Evolutionary conservation across 2,797 vertebrate genomes (phyloP).

Genomic region (Arrhamphus sclerolepis): DNA sequence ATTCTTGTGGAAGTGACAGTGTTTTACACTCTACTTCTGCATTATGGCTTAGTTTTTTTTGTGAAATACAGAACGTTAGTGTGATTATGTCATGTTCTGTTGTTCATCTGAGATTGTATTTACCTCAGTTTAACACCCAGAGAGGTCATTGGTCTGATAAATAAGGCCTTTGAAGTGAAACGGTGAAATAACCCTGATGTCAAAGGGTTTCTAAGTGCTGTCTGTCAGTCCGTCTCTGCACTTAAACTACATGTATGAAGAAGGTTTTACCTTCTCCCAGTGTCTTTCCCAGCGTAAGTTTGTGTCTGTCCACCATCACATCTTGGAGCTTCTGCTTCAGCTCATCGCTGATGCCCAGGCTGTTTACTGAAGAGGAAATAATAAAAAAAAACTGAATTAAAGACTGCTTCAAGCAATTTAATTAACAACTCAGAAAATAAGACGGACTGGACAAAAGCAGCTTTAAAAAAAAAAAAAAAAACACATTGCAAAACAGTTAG

Average conservation of each 20-base stretch:
- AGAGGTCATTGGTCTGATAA: too few relatives aligned
- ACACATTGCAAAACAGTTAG: not conserved
- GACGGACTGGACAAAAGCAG: not conserved
- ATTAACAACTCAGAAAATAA: slow-evolving; percentile 4
- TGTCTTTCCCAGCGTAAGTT: slow-evolving; percentile 91
- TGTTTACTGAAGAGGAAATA: slow-evolving; percentile 84
- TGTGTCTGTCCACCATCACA: slow-evolving; percentile 93
- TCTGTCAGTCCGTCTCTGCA: too few relatives aligned
- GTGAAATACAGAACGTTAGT: too few relatives aligned
- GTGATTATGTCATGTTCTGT: too few relatives aligned
- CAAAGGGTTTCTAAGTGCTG: too few relatives aligned
- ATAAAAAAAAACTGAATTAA: slow-evolving; percentile 13
- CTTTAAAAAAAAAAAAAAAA: slow-evolving; percentile 34
- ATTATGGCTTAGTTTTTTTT: too few relatives aligned
- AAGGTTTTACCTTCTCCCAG: slow-evolving; percentile 86
- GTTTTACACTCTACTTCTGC: too few relatives aligned
- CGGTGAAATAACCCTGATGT: too few relatives aligned
- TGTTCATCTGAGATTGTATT: too few relatives aligned
- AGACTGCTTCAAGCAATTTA: slow-evolving; percentile 22
- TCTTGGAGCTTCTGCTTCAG: slow-evolving; percentile 92
- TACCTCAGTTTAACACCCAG: too few relatives aligned
- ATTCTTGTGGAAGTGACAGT: too few relatives aligned
- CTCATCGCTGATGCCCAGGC: slow-evolving; percentile 91
- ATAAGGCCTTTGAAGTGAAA: not conserved
- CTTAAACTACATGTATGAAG: not conserved